Conservation (phyloP, 2,113 vertebrate genomes). For the Silurus meridionalis region DNA sequence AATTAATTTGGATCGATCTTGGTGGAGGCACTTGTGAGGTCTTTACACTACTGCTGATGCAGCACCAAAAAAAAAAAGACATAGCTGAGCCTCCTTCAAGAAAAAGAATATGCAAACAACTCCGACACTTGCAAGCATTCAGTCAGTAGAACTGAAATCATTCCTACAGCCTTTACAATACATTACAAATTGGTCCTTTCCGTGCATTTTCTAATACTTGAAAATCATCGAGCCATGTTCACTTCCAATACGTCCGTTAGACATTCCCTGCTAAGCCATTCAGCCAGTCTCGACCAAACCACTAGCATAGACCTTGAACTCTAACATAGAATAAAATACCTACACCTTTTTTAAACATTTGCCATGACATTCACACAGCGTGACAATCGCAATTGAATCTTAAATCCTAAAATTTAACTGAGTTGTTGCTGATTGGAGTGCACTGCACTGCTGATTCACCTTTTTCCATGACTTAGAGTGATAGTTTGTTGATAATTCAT, state of each 20-base stretch:
- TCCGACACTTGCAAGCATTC: constrained; percentile 56
- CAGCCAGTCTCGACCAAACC: background rate
- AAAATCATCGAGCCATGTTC: constrained; percentile 55
- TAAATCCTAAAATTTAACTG: constrained; percentile 12
- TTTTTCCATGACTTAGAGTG: constrained; percentile 42
- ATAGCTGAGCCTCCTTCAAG: constrained; percentile 61
- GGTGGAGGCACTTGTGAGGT: constrained; percentile 54
- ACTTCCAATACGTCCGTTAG: constrained; percentile 35
- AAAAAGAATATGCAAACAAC: constrained; percentile 59
- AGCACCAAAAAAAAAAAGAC: constrained; percentile 55
- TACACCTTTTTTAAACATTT: background rate
- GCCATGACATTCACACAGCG: background rate
- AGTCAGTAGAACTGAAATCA: constrained; percentile 72
- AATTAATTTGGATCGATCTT: constrained; percentile 71
- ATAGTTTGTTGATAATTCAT: constrained; percentile 61
- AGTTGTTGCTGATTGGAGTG: constrained; percentile 45
- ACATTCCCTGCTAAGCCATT: background rate
- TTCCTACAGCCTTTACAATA: constrained; percentile 67
- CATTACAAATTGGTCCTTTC: constrained; percentile 66
- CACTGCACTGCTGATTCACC: constrained; percentile 42
- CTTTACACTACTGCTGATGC: constrained; percentile 63
- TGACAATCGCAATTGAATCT: background rate
- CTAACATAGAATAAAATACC: background rate
- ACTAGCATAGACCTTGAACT: too few relatives aligned
- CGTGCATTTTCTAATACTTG: constrained; percentile 61